Evolutionary conservation across 2,797 vertebrate genomes (phyloP).

Genomic region (Girardinus metallicus): DNA sequence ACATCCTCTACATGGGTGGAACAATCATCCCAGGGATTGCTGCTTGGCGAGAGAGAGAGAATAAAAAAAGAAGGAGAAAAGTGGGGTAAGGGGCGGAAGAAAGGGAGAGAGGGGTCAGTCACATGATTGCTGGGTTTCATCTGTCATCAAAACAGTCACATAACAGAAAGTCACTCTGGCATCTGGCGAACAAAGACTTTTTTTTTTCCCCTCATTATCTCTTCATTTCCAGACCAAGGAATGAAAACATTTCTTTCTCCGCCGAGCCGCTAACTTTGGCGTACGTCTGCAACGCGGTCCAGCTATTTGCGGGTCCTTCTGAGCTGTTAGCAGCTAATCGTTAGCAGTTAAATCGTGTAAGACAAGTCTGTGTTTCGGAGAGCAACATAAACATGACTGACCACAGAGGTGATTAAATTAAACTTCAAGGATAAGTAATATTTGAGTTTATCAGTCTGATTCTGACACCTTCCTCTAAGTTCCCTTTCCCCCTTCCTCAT

Average conservation of each 20-base stretch:
- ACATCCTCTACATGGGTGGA: conserved; percentile 95
- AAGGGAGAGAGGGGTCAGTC: conserved; percentile 71
- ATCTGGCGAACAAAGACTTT: conserved; percentile 76
- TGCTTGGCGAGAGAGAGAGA: conserved; percentile 82
- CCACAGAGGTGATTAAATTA: conserved; percentile 55
- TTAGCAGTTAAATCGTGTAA: conserved; percentile 51
- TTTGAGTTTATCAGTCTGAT: conserved; percentile 17
- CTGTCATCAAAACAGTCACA: conserved; percentile 80
- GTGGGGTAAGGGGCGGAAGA: conserved; percentile 20
- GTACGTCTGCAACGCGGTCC: conserved; percentile 35
- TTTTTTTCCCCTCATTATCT: conserved; percentile 72
- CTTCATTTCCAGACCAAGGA: conserved; percentile 62
- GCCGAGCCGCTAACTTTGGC: conserved; percentile 53
- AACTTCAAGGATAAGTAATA: conserved; percentile 33
- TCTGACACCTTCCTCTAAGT: conserved; percentile 16
- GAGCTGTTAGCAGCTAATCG: conserved; percentile 63
- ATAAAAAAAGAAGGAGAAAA: conserved; percentile 26
- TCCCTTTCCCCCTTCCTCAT: conserved; percentile 8
- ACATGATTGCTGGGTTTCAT: conserved; percentile 80
- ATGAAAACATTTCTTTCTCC: conserved; percentile 73
- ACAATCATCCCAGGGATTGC: conserved; percentile 98
- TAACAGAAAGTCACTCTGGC: conserved; percentile 78
- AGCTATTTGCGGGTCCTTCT: conserved; percentile 45
- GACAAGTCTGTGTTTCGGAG: conserved; percentile 32
- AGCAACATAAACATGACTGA: conserved; percentile 50